Percentiles rank a stretch among this genome's conserved stretches.
Evolutionary conservation across 2,888 invertebrate species (phyloP).

Genomic region (Portevinia maculata): DNA sequence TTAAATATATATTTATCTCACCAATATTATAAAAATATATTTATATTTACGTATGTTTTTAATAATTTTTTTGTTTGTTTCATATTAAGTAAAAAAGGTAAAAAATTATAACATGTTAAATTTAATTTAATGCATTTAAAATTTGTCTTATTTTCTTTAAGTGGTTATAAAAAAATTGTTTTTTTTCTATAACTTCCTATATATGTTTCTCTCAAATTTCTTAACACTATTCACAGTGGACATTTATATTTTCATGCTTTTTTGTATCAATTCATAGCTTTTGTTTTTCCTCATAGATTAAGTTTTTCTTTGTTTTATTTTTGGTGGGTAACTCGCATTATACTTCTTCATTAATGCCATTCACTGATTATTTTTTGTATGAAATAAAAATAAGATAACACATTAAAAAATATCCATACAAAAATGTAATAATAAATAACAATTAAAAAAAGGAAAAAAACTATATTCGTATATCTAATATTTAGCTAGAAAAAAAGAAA

Average conservation of each 20-base stretch:
- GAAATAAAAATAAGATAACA: constrained; percentile 28
- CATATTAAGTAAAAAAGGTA: constrained; percentile 71
- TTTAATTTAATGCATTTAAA: constrained; percentile 67
- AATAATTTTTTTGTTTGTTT: constrained; percentile 53
- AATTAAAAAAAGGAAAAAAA: constrained; percentile 22
- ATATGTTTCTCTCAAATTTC: constrained; percentile 65
- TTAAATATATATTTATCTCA: constrained; percentile 64
- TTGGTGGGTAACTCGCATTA: constrained; percentile 76
- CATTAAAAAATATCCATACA: constrained; percentile 42
- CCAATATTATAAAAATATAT: constrained; percentile 73
- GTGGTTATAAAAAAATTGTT: constrained; percentile 59
- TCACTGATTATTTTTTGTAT: constrained; percentile 66
- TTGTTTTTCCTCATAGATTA: constrained; percentile 70
- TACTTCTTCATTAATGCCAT: constrained; percentile 73
- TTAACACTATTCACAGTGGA: constrained; percentile 74
- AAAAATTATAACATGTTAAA: constrained; percentile 68
- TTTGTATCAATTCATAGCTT: constrained; percentile 64
- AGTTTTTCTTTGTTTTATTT: constrained; percentile 67
- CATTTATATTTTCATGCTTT: constrained; percentile 40
- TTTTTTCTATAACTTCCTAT: constrained; percentile 65
- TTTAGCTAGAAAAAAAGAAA: constrained; percentile 44
- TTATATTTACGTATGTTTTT: constrained; percentile 63
- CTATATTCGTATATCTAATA: constrained; percentile 4
- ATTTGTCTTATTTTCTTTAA: constrained; percentile 65
- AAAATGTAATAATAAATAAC: constrained; percentile 62